These are phyloP conservation scores for Pardosa pseudoannulata DNA, from an alignment of 2,888 invertebrate genomes.

Conservation along the genomic window DNA sequence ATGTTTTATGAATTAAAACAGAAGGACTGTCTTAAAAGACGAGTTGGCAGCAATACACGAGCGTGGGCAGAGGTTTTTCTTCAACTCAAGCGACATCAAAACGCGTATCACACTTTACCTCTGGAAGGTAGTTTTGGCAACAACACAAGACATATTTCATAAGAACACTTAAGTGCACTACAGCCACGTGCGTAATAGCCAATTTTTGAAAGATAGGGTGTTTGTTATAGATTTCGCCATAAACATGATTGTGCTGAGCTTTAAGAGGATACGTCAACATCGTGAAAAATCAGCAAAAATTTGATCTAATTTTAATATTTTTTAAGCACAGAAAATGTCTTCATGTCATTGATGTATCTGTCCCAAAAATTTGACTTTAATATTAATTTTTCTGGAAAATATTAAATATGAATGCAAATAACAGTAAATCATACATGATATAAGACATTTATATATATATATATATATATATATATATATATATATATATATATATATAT, in stretches of 20 bases:
- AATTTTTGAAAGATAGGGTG: slow-evolving; percentile 25
- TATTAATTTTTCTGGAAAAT: no score
- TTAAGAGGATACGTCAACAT: not conserved
- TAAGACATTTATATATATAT: no score
- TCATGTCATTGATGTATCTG: no score
- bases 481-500: no score
- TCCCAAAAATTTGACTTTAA: no score
- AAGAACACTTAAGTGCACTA: slow-evolving; percentile 55
- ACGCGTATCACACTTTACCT: not conserved
- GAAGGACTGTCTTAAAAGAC: not conserved
- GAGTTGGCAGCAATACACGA: not conserved
- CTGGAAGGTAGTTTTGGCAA: slow-evolving; percentile 40
- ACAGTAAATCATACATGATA: no score
- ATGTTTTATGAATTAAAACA: not conserved
- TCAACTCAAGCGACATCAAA: slow-evolving; percentile 19
- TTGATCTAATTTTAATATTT: not conserved
- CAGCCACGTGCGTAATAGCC: slow-evolving; percentile 43
- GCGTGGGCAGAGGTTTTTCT: slow-evolving; percentile 23
- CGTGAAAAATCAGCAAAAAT: not conserved
- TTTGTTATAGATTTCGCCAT: not conserved
- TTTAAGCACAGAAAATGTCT: no score
- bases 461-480: no score
- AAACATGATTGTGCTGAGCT: not conserved
- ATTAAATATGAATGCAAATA: no score
- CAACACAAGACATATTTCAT: slow-evolving; percentile 54